These are phyloP conservation scores for Ryuthela nishihirai DNA, from an alignment of 2,888 invertebrate species.

Conservation along the genomic window DNA sequence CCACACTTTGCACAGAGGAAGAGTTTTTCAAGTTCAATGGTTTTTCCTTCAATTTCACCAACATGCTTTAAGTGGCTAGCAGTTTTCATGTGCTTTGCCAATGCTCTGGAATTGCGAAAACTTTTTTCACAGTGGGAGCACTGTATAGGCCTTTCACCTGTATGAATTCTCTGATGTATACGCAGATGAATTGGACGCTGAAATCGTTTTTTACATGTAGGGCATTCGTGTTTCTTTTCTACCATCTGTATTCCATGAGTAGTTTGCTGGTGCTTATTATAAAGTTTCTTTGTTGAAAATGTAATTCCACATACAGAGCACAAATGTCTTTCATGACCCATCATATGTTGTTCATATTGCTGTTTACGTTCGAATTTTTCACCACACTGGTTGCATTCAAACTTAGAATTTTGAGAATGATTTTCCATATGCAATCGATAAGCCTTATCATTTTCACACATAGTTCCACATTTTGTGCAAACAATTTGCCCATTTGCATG, in stretches of 20 bases:
- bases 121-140: constrained; percentile 45
- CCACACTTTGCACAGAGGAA: constrained; percentile 47
- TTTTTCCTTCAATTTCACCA: constrained; percentile 36
- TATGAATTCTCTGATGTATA: constrained; percentile 43
- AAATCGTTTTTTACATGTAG: constrained; percentile 44
- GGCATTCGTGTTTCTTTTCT: constrained; percentile 44
- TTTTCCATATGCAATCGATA: constrained; percentile 43
- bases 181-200: constrained; percentile 42
- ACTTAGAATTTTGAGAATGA: constrained; percentile 44
- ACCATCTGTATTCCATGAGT: constrained; percentile 42
- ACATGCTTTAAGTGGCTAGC: constrained; percentile 43
- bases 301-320: constrained; percentile 44
- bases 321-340: constrained; percentile 44
- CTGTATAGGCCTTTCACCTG: constrained; percentile 46
- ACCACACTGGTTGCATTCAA: constrained; percentile 45
- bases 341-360: constrained; percentile 46
- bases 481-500: constrained; percentile 45
- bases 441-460: constrained; percentile 42
- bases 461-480: constrained; percentile 46
- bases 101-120: constrained; percentile 44
- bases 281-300: constrained; percentile 45
- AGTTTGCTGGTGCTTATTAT: constrained; percentile 43
- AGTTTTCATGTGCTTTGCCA: constrained; percentile 46
- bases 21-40: constrained; percentile 29
- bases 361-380: constrained; percentile 46